Evolutionary conservation across 2,113 vertebrate genomes (phyloP).

Genomic region (Actinemys pallida): DNA sequence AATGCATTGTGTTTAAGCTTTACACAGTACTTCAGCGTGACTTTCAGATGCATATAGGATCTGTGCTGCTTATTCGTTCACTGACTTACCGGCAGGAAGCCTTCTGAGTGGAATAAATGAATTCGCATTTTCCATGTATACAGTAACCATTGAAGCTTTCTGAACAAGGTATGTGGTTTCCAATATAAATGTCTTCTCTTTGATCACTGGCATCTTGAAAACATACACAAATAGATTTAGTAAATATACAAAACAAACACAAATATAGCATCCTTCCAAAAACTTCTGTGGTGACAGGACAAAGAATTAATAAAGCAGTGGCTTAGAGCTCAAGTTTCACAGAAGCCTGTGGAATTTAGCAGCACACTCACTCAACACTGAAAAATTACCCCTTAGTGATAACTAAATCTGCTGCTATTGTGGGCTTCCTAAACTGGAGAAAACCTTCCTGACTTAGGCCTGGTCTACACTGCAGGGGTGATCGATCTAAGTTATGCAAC

Average conservation of each 20-base stretch:
- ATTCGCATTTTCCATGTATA: constrained; percentile 94
- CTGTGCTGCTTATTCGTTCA: background rate
- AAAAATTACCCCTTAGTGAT: constrained; percentile 18
- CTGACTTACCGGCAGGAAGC: constrained; percentile 92
- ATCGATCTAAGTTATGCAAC: too few species aligned
- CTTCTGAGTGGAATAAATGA: constrained; percentile 89
- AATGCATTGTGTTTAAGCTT: constrained; percentile 19
- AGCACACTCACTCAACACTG: background rate
- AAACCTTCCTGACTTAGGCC: background rate
- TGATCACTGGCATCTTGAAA: constrained; percentile 90
- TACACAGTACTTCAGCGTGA: background rate
- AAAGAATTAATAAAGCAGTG: constrained; percentile 11
- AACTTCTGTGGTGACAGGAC: background rate
- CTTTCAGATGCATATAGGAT: background rate
- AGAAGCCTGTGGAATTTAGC: constrained; percentile 3
- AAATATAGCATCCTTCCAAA: background rate
- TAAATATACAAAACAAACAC: background rate
- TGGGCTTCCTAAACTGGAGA: background rate
- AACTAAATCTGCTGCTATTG: background rate
- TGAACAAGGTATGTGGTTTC: constrained; percentile 89
- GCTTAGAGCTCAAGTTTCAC: constrained; percentile 15
- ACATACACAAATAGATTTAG: constrained; percentile 36
- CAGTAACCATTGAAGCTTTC: constrained; percentile 92
- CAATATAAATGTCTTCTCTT: constrained; percentile 90
- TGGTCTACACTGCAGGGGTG: too few species aligned